Base-by-base conservation (phyloP, 2,797 vertebrate genomes). In the Acridotheres tristis region DNA sequence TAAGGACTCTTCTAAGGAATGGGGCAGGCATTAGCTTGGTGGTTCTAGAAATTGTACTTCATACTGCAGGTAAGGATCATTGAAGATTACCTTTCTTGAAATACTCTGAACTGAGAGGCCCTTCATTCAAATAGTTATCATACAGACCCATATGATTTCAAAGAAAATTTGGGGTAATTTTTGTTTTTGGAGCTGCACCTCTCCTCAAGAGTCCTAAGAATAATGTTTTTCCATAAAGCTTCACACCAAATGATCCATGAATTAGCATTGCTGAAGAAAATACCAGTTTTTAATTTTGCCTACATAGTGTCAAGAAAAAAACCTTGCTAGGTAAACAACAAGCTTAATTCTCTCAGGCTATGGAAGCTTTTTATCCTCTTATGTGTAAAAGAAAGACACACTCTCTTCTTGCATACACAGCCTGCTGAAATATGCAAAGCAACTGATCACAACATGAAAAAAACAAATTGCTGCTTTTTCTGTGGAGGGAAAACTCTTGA, bases 1-100 rank as follows among this genome's bases (percentile, higher is more conserved):
- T 98, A 98, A 96, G 97, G 25, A 53, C 16, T 58, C 32, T 34
- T 62, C 16, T 69, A 30, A 69, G 69, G 42, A 82, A 32, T 13
- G 20, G 25, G 26, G 5, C 29, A 54, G 25, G 27, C 10, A 34
- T 48, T 86, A 45, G 8, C 40, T 36, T 75, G 34, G 21, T 69
- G 7, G 53, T n/a, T 55, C 36, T 74, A 50, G 65, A 83, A 58
- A 53, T 8, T 55, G 14, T 51, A 14, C 16, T 74, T 72, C 16
- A 19, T 50, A 9, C 8, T 34, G 22, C 11, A 32, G 10, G 18
- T 53, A 29, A 59, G n/a, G 38, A 22, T 55, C 30, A 42, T 25
- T 62, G 55, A 76, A 45, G 15, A 15, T 47, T 54, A 27, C 13
- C 3, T 38, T 72, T 72, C 57, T 23, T 48, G 16, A 69, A 73